Conservation (phyloP, 2,797 vertebrate genomes). For the Crypturellus tataupa region DNA sequence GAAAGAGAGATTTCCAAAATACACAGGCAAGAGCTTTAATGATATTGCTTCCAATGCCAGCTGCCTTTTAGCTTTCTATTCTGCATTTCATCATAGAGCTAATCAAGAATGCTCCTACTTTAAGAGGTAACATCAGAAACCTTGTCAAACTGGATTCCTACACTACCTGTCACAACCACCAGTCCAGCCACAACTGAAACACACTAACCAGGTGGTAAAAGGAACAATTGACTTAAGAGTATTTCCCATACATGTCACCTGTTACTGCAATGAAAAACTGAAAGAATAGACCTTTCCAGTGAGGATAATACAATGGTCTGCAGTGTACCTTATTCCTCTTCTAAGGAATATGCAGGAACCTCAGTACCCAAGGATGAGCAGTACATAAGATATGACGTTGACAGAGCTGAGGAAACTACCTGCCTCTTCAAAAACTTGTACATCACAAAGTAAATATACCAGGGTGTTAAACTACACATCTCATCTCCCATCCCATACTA, state of each 20-base stretch:
- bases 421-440: neutral
- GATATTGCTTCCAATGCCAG: neutral
- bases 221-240: neutral
- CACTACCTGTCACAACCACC: neutral
- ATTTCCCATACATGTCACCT: neutral
- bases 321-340: neutral
- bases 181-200: neutral
- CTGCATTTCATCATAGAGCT: neutral
- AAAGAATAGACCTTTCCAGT: neutral
- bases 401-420: neutral
- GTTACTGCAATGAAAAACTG: neutral
- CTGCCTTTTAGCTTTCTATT: neutral
- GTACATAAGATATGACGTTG: neutral
- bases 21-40: neutral
- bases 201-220: neutral
- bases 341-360: neutral
- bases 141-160: neutral
- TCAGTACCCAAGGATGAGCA: neutral
- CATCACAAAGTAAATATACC: neutral
- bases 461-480: neutral
- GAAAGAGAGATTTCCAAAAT: constrained; percentile 20
- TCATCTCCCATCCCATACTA: neutral
- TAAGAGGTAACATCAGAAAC: neutral
- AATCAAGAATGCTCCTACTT: neutral
- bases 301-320: neutral